A percentile compares a stretch with the other conserved stretches of the same genome.
Conservation (phyloP, 2,797 vertebrate genomes). For the Channa striata region DNA sequence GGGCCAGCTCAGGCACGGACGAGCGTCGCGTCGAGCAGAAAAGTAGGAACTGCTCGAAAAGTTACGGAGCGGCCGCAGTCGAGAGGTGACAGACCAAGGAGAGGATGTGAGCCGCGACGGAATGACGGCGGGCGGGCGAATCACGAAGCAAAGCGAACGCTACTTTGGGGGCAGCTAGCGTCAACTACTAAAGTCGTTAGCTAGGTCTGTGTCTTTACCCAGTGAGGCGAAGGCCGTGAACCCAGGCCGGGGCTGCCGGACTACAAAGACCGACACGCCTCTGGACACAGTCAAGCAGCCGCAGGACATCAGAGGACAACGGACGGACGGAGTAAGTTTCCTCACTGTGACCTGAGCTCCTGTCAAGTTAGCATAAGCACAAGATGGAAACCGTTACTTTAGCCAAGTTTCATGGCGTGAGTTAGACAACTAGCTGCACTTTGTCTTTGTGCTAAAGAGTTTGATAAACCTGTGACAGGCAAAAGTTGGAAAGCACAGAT, state of each 20-base stretch:
- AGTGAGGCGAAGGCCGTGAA: slow-evolving; percentile 11
- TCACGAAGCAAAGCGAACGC: neutral
- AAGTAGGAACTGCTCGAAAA: neutral
- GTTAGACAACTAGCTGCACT: neutral
- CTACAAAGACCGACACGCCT: neutral
- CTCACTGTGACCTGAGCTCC: neutral
- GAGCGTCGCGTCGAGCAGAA: neutral
- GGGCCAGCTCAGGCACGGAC: too few species aligned
- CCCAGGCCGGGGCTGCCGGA: neutral
- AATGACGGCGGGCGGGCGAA: slow-evolving; percentile 5
- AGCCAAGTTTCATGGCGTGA: too few species aligned
- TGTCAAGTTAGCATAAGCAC: neutral
- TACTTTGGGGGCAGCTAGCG: neutral
- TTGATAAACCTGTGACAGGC: neutral
- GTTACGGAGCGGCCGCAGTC: neutral
- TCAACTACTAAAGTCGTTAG: too few species aligned
- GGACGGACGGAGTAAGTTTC: neutral
- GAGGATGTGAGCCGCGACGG: slow-evolving; percentile 7
- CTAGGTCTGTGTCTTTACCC: slow-evolving; percentile 4
- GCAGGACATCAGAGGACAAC: neutral
- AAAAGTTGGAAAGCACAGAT: neutral
- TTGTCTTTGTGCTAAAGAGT: neutral
- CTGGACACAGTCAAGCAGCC: neutral
- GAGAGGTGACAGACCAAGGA: neutral
- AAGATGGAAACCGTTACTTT: neutral